Conservation (phyloP, 2,888 invertebrate species). For the Agonopterix heracliana region DNA sequence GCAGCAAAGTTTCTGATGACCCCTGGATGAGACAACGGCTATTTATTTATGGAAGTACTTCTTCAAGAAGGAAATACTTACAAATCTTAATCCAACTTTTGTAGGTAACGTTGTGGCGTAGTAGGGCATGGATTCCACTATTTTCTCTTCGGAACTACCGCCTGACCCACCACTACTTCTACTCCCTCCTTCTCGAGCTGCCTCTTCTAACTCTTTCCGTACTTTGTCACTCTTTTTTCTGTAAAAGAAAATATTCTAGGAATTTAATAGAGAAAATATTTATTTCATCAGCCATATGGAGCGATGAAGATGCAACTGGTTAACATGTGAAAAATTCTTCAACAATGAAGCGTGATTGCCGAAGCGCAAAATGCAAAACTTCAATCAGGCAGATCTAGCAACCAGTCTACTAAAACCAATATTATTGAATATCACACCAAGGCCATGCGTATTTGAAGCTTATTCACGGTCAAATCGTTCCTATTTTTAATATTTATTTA, state of each 20-base stretch:
- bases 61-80: too few relatives aligned
- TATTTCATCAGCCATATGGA: too few relatives aligned
- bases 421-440: slow-evolving; percentile 1
- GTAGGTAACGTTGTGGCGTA: slow-evolving; percentile 78
- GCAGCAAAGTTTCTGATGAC: too few relatives aligned
- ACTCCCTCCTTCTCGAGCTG: slow-evolving; percentile 82
- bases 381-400: slow-evolving; percentile 2
- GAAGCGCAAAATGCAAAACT: not conserved
- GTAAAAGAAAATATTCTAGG: slow-evolving; percentile 36
- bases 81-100: slow-evolving; percentile 83
- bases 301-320: too few relatives aligned
- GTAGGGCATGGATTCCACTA: slow-evolving; percentile 59
- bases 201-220: slow-evolving; percentile 93
- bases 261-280: too few relatives aligned
- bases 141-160: slow-evolving; percentile 55
- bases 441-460: slow-evolving; percentile 1
- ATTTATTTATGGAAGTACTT: too few relatives aligned
- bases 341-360: slow-evolving; percentile 1
- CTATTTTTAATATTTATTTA: slow-evolving; percentile 1
- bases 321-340: not conserved
- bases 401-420: slow-evolving; percentile 1
- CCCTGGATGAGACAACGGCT: too few relatives aligned
- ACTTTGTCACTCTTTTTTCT: slow-evolving; percentile 92
- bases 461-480: not conserved
- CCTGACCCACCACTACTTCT: slow-evolving; percentile 58